A percentile compares a stretch with the other conserved stretches of the same genome.
Evolutionary conservation across 1,140 invertebrate species (phyloP).

Genomic region (Acromyrmex echinatior): DNA sequence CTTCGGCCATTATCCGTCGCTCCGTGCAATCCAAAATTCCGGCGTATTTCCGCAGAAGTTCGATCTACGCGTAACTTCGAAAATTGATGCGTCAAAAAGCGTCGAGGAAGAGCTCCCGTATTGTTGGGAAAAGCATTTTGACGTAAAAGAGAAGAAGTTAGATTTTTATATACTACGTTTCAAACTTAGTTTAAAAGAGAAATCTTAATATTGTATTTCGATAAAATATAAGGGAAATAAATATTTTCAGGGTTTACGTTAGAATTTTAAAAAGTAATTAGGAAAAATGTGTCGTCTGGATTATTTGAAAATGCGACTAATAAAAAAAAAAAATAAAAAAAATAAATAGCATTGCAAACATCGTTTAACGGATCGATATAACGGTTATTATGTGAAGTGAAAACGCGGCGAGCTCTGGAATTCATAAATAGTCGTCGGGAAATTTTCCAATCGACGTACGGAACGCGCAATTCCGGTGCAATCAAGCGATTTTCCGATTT

Average conservation of each 20-base stretch:
- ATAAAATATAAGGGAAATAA: background rate
- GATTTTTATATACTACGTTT: slow-evolving; percentile 4
- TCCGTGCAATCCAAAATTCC: slow-evolving; percentile 56
- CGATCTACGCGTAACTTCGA: slow-evolving; percentile 51
- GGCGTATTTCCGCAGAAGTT: slow-evolving; percentile 50
- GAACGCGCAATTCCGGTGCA: background rate
- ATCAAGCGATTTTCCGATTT: slow-evolving; percentile 29
- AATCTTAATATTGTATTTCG: background rate
- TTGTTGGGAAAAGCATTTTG: slow-evolving; percentile 43
- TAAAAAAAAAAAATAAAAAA: background rate
- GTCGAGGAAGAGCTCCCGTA: slow-evolving; percentile 17
- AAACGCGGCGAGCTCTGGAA: background rate
- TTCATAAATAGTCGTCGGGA: slow-evolving; percentile 29
- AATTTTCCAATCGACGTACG: slow-evolving; percentile 19
- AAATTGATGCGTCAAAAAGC: slow-evolving; percentile 57
- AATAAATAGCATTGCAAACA: background rate
- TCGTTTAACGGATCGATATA: background rate
- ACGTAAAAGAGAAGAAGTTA: slow-evolving; percentile 32
- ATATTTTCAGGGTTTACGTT: background rate
- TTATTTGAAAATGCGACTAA: background rate
- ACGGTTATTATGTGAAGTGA: background rate
- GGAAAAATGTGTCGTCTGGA: background rate
- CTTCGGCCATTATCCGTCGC: slow-evolving; percentile 56
- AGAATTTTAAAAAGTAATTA: background rate
- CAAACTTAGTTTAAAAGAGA: background rate